Base-by-base conservation (phyloP, 2,797 vertebrate genomes). In the Acanthiza pusilla region DNA sequence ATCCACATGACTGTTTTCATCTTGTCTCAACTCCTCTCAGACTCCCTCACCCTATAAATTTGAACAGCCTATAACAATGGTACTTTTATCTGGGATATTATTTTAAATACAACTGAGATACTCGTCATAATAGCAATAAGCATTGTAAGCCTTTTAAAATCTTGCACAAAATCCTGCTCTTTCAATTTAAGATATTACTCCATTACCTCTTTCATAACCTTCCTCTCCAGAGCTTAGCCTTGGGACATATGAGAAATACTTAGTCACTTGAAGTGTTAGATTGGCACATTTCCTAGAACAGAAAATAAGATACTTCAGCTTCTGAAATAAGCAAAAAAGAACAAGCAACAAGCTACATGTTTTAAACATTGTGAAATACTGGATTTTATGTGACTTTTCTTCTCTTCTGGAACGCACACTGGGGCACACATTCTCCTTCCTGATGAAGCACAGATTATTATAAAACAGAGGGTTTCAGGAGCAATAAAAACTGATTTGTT, bases 211-310 rank as follows among this genome's bases (percentile, higher is more conserved):
- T 94, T 93, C 92, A 79, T 47, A 85, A 87, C 51, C 34, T 55
- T 51, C 32, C 6, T 47, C 42, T 90, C 27, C 60, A 79, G 43
- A 5, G 1, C 61, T 89, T 88, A 85, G 67, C 89, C 87, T 76
- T 60, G 63, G 89, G 48, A 55, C 45, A 66, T 32, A 13, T 14
- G 58, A 95, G 84, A 87, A 92, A 66, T 32, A 54, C 30, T 42
- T 48, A 87, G 55, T 82, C 60, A 66, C 51, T 76, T 66, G 8
- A 81, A 93, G 84, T 38, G 74, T 63, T 73, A 70, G 51, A 73
- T 47, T 94, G 92, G 81, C 87, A 13, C 27, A 18, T 73, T 75
- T 89, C 81, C 92, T 89, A 66, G 55, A 76, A 68, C n/a, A 86
- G 19, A 95, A 95, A 86, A 77, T 23, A 80, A 75, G 11, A 51